phyloP scores from a whole-genome alignment of 2,888 invertebrate genomes.

The Rhagonycha lutea region DNA sequence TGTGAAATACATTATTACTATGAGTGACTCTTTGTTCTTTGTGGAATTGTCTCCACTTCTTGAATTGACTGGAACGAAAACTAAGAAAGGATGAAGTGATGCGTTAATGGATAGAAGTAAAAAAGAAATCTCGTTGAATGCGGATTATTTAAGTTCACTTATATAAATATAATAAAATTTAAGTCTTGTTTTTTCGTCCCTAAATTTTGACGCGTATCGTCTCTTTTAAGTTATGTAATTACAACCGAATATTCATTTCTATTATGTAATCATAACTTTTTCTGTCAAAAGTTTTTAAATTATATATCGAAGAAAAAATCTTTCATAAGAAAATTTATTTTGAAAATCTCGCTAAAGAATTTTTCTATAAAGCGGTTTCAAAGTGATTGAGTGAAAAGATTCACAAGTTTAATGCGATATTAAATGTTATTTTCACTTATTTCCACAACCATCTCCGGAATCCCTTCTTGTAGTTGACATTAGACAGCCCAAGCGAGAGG shows the following conservation, averaged over 20 bases:
- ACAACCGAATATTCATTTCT: neutral
- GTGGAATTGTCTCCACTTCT: constrained; percentile 30
- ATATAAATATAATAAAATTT: constrained; percentile 11
- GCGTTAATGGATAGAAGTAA: constrained; percentile 36
- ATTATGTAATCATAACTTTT: neutral
- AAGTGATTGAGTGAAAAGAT: constrained; percentile 20
- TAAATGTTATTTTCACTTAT: constrained; percentile 30
- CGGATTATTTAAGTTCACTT: constrained; percentile 35
- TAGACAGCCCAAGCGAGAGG: constrained; percentile 18
- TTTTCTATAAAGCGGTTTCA: constrained; percentile 6
- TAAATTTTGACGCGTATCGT: neutral
- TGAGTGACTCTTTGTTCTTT: constrained; percentile 42
- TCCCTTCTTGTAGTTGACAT: constrained; percentile 18
- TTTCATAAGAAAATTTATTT: neutral
- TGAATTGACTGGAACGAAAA: constrained; percentile 39
- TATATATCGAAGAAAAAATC: neutral
- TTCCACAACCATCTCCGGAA: constrained; percentile 18
- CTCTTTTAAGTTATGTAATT: neutral
- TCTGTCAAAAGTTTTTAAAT: neutral
- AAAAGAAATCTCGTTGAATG: constrained; percentile 31
- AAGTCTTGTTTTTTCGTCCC: neutral
- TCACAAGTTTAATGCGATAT: constrained; percentile 21
- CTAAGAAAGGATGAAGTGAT: constrained; percentile 37
- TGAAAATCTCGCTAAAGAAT: neutral
- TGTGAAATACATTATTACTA: constrained; percentile 44